Base-by-base conservation (phyloP, 2,797 vertebrate species). In the Diglossa cyanea region DNA sequence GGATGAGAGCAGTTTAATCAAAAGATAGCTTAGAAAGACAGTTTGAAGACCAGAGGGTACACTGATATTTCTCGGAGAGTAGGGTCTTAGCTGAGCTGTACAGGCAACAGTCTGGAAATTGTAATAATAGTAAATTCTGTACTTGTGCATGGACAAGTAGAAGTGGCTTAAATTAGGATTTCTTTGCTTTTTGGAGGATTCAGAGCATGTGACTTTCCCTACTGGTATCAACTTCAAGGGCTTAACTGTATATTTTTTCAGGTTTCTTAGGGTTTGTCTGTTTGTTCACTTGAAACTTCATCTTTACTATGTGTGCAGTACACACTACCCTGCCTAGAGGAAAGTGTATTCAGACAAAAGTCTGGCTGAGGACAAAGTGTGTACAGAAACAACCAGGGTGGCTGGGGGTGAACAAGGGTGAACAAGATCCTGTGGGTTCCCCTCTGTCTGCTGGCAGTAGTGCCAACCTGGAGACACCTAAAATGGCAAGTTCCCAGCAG, bases 321-420 rank as follows among this genome's bases (percentile, higher is more conserved):
- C 19, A 21, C 23, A 53, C 14, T 42, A 40, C 6, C 24, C 14
- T 76, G n/a, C 62, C 63, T 82, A 44, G 37, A 65, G 37, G 16
- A 55, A 74, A 55, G 19, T 9, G 10, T 44, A 10, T 62, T 91
- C 28, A 53, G 25, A 37, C 3, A 58, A 45, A n/a, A 33, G 11
- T 13, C 35, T 74, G 40, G 11, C 30, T 70, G 14, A 76, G 8
- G 11, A n/a, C 23, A 53, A 35, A 60, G 6, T 11, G 33, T 26
- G 8, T 26, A 8, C 4, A 4, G 42, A 74, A 78, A 17, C 11
- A 89, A 6, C 7, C 19, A 47, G 15, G 2, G 17, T 55, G 37
- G 4, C 30, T 57, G 60, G 7, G 7, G 2, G 1, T 40, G 18
- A 53, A 40, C 16, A 21, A 48, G 7, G 2, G 1, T 40, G 18